Conservation (phyloP, 1,140 invertebrate species). For the Bacillus rossius region DNA sequence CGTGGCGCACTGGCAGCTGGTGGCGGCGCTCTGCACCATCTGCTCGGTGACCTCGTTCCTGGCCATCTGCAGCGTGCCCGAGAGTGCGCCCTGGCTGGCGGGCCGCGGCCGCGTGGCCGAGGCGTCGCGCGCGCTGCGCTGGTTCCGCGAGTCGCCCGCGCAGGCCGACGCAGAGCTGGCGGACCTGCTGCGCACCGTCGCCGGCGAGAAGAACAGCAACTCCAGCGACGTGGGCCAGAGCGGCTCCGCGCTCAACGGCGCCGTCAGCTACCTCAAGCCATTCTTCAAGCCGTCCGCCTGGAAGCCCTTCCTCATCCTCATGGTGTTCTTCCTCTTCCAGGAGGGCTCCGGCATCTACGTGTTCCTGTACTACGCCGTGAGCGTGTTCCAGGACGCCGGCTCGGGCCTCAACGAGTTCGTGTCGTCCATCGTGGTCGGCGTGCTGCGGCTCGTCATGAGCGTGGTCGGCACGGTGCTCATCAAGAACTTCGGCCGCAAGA, state of each 20-base stretch:
- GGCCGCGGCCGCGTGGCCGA: constrained; percentile 21
- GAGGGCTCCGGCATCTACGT: constrained; percentile 68
- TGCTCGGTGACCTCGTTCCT: constrained; percentile 37
- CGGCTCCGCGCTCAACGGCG: constrained; percentile 1
- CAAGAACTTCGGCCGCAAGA: constrained; percentile 59
- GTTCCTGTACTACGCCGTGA: constrained; percentile 69
- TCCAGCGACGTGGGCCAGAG: neutral
- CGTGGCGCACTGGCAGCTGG: constrained; percentile 35
- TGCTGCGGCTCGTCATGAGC: constrained; percentile 59
- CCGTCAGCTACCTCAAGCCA: neutral
- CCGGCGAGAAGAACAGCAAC: constrained; percentile 39
- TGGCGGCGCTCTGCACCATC: constrained; percentile 38
- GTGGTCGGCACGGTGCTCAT: constrained; percentile 61
- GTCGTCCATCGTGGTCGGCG: constrained; percentile 68
- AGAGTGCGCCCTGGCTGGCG: constrained; percentile 38
- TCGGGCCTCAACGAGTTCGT: constrained; percentile 59
- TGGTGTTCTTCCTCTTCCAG: constrained; percentile 61
- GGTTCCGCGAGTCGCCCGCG: constrained; percentile 50
- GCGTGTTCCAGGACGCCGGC: constrained; percentile 59
- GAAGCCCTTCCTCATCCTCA: constrained; percentile 58
- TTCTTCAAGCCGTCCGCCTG: constrained; percentile 42
- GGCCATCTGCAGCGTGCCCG: constrained; percentile 39
- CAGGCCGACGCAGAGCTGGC: constrained; percentile 52
- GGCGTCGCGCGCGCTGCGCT: constrained; percentile 44
- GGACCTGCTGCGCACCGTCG: constrained; percentile 42